Conservation (phyloP, 2,888 invertebrate genomes). For the Trachelus tabidus region DNA sequence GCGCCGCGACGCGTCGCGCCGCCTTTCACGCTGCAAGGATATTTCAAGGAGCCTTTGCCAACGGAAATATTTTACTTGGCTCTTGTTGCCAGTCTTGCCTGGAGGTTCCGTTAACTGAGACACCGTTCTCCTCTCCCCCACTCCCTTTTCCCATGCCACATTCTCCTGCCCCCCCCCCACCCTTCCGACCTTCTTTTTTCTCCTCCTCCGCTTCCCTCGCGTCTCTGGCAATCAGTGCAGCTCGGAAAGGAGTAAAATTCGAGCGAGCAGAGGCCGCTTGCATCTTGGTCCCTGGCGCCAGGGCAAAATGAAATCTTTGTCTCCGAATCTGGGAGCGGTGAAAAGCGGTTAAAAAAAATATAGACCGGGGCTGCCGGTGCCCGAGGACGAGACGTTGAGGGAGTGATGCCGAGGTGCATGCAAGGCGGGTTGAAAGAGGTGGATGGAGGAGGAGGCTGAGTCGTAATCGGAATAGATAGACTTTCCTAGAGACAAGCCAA, state of each 20-base stretch:
- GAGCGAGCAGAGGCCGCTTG: neutral
- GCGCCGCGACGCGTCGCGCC: conserved; percentile 20
- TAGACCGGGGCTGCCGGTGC: conserved; percentile 5
- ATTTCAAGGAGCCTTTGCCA: neutral
- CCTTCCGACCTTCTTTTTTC: too few relatives aligned
- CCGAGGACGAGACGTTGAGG: conserved; percentile 28
- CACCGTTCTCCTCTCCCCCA: neutral
- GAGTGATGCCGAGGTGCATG: conserved; percentile 24
- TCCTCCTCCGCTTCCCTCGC: neutral
- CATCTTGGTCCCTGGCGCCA: conserved; percentile 17
- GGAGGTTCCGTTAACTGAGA: neutral
- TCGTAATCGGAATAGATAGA: conserved; percentile 45
- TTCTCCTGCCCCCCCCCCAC: neutral
- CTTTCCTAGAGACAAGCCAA: conserved; percentile 62
- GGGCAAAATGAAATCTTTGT: conserved; percentile 54
- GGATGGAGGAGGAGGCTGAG: conserved; percentile 25
- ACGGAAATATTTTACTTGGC: neutral
- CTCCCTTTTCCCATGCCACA: neutral
- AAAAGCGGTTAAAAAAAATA: conserved; percentile 15
- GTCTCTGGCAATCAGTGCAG: neutral
- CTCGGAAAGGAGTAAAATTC: neutral
- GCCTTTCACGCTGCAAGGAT: conserved; percentile 1
- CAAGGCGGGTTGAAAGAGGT: conserved; percentile 18
- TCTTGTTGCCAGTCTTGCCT: neutral
- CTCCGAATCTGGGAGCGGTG: conserved; percentile 32